Evolutionary conservation across 1,140 invertebrate genomes (phyloP), one percentile per base, ranked within the genome.

Genomic region (Sesamia nonagrioides): DNA sequence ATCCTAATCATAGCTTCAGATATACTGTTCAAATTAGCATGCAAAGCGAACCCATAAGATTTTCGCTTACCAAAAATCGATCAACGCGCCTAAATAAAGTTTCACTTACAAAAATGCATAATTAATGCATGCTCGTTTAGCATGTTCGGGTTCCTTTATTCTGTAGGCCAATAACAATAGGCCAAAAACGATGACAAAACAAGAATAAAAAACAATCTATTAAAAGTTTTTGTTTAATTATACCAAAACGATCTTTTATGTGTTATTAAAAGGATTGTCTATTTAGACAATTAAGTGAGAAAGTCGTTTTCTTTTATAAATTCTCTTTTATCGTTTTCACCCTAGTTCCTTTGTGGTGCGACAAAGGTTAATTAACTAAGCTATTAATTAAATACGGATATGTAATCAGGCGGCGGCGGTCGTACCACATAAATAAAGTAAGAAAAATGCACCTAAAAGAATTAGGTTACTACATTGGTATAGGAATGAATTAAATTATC

Each of bases 281-380:
- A n/a, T n/a, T n/a, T n/a, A n/a, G n/a, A n/a, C n/a, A 15, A 60
- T 13, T 60, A 60, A 52, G 15, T 35, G 56, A 35, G 56, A 60
- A 60, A 9, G 15, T 35, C 33, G 21, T 60, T 15, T 3, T 17
- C n/a, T n/a, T 35, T 40, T 17, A 40, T 33, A 58, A 58, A 58
- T 13, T 33, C 21, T 58, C 54, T 58, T 58, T 58, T 9, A 58
- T 33, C 21, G 54, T 58, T 58, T 58, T 33, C 15, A 13, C 33
- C 54, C 54, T 58, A 58, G 21, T 33, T 58, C 11, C 18, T 27
- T 56, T 56, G 54, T 56, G 18, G 18, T 9, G 18, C 9, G 18
- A 58, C 21, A 58, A 58, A 58, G 21, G 27, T 58, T 33, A 9
- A 58, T 33, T 58, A 58, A 58, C 54, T 33, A 58, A 58, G 54